Evolutionary conservation across 1,140 invertebrate genomes (phyloP), one percentile per base, ranked within the genome.

Genomic region (Zaprionus ornatus): DNA sequence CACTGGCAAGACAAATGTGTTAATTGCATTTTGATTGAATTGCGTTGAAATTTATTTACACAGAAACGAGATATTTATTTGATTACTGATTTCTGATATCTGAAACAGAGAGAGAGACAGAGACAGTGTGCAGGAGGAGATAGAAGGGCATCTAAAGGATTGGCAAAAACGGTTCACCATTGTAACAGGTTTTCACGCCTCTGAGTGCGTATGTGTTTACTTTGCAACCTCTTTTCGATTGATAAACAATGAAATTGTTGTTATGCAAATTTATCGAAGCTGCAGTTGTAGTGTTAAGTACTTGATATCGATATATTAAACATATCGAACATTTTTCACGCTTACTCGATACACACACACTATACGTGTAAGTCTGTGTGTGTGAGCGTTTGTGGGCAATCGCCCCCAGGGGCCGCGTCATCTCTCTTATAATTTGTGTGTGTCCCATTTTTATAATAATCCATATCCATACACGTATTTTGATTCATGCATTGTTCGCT

Each of bases 371-470:
- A 37, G 37, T 5, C 0, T 13, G 45, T 21, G 9, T 21, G 19
- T 48, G 45, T 21, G 40, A 7, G n/a, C 13, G 19, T 48, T 9
- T 17, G 42, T 45, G 37, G 19, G 45, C 10, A 21, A 15, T 55
- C 15, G 52, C 19, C 32, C 45, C 32, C 45, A 50, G 45, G 19
- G 45, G 45, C 42, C 66, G 12, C 17, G 40, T n/a, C 29, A 29
- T 54, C 25, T 21, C 48, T 55, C 48, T 62, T 62, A 32, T 62
- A 73, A 67, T 66, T 77, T 86, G 64, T 37, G 77, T 74, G 77
- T 87, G 84, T 55, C 84, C 84, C 85, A 87, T 87, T 87, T 87
- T 87, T 90, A 87, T 84, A 75, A 81, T 84, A 87, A 90, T 88
- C 85, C 84, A 87, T 87, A 87, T 80, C 83, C 80, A 90, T 84